Base-by-base conservation (phyloP, 2,797 vertebrate species). In the Erethizon dorsatum region DNA sequence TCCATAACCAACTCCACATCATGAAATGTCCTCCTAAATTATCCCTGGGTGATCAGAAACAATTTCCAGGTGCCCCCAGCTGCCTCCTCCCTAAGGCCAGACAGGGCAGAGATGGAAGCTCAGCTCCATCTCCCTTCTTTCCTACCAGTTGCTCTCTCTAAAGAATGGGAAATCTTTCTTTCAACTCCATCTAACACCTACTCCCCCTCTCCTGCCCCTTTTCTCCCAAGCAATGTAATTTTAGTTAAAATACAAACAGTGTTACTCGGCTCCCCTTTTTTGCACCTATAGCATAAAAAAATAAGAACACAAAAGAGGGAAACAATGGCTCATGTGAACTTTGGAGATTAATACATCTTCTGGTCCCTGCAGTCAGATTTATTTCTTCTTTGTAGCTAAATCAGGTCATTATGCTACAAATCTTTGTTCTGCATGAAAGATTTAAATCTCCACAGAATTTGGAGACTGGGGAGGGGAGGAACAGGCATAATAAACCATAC, bases 281-380 rank as follows among this genome's bases (percentile, higher is more conserved):
- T 86, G 84, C 92, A 97, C 95, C 98, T 98, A 96, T 94, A 98
- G 97, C 97, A 97, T 97, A 5, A 54, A 79, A 52, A 52, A 79
- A 20, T 15, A n/a, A 54, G 98, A 98, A 98, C 98, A 86, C 97
- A 97, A 98, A 98, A 98, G 95, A 95, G 98, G 98, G 97, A 98
- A 98, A 99, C 98, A 99, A 99, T 99, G 97, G 92, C 96, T 91
- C 97, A 97, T 69, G 88, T 98, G 98, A 98, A 98, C 97, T 98
- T 99, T 97, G 97, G 97, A 98, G 93, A 99, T 99, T 99, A 99
- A 99, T 99, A 98, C 97, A 96, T 97, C 96, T 97, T 98, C 98
- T 98, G 97, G 98, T 98, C 98, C 98, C 97, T 96, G 97, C 98
- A 98, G 98, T 98, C 98, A 98, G 98, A 98, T 98, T 98, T 98